phyloP scores from a whole-genome alignment of 2,888 invertebrate genomes.

The Trichogramma evanescens region DNA sequence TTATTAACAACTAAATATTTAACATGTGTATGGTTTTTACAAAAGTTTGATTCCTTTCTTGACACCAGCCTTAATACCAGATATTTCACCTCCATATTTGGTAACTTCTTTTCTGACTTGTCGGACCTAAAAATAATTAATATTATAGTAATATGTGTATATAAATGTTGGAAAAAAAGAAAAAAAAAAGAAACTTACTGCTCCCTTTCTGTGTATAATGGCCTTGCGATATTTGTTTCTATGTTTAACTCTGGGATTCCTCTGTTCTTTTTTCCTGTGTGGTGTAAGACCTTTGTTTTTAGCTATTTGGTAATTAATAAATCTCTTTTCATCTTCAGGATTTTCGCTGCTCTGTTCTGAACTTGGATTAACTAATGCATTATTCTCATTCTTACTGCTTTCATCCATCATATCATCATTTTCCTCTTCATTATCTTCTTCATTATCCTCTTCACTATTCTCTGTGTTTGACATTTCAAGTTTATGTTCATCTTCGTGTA shows the following conservation, averaged over 20 bases:
- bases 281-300: slow-evolving; percentile 94
- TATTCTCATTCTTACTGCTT: slow-evolving; percentile 16
- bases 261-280: slow-evolving; percentile 80
- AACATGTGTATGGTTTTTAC: slow-evolving; percentile 37
- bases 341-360: slow-evolving; percentile 26
- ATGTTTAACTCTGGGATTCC: slow-evolving; percentile 94
- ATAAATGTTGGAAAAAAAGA: slow-evolving; percentile 6
- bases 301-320: slow-evolving; percentile 87
- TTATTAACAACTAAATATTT: neutral
- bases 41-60: slow-evolving; percentile 86
- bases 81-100: slow-evolving; percentile 85
- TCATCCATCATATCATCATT: slow-evolving; percentile 34
- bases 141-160: neutral
- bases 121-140: slow-evolving; percentile 53
- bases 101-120: slow-evolving; percentile 72
- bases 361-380: slow-evolving; percentile 27
- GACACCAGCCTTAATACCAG: slow-evolving; percentile 86
- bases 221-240: slow-evolving; percentile 89
- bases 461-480: neutral
- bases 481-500: neutral
- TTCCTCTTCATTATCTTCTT: slow-evolving; percentile 48
- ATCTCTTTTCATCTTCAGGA: slow-evolving; percentile 56
- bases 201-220: slow-evolving; percentile 85
- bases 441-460: slow-evolving; percentile 23
- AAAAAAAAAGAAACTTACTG: slow-evolving; percentile 52